Evolutionary conservation across 2,797 vertebrate genomes (phyloP).

Genomic region (Centroberyx gerrardi): DNA sequence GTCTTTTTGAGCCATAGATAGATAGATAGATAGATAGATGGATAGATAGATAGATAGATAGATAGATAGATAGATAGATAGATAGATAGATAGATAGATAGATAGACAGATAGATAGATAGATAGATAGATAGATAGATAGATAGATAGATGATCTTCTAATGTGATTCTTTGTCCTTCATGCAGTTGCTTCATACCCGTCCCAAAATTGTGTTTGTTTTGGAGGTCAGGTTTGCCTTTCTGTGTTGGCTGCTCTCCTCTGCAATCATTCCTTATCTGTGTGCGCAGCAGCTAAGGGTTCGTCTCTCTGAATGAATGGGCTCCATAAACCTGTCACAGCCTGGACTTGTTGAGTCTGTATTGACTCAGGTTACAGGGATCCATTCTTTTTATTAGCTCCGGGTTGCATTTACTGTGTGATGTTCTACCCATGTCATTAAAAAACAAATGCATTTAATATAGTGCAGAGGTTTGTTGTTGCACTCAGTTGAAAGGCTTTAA

Average conservation of each 20-base stretch:
- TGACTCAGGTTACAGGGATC: conserved; percentile 61
- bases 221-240: conserved; percentile 60
- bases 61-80: not conserved
- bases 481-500: not conserved
- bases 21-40: not conserved
- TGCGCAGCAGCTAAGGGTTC: conserved; percentile 63
- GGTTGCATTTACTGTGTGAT: conserved; percentile 53
- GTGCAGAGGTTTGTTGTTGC: conserved; percentile 2
- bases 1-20: not conserved
- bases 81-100: not conserved
- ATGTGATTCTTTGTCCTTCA: conserved; percentile 22
- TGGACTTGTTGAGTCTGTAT: conserved; percentile 73
- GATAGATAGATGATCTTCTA: too few species aligned
- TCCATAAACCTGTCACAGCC: conserved; percentile 76
- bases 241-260: conserved; percentile 58
- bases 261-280: conserved; percentile 70
- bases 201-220: conserved; percentile 33
- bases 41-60: not conserved
- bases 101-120: not conserved
- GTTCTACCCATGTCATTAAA: conserved; percentile 45
- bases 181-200: not conserved
- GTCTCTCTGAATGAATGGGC: conserved; percentile 63
- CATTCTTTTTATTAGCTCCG: conserved; percentile 71
- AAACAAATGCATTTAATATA: conserved; percentile 38
- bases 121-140: not conserved